phyloP scores from a whole-genome alignment of 2,888 invertebrate species.

The Ditula angustiorana region DNA sequence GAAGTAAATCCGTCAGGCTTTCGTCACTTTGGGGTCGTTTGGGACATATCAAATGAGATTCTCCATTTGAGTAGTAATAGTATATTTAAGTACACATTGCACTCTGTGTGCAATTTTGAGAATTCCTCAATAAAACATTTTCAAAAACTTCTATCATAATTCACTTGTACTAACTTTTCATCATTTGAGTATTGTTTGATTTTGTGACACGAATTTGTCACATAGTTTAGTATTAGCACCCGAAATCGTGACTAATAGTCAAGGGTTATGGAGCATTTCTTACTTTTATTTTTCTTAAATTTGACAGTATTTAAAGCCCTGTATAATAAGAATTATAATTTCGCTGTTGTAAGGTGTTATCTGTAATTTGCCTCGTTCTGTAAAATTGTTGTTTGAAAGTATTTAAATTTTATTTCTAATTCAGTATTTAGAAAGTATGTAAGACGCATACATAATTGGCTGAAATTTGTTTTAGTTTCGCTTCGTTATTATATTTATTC shows the following conservation, averaged over 20 bases:
- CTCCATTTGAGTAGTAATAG: slow-evolving; percentile 51
- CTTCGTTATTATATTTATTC: slow-evolving; percentile 59
- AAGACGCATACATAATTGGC: slow-evolving; percentile 34
- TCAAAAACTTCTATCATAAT: slow-evolving; percentile 42
- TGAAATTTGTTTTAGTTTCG: slow-evolving; percentile 52
- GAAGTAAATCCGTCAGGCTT: slow-evolving; percentile 21
- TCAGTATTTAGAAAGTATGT: slow-evolving; percentile 29
- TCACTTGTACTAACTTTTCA: slow-evolving; percentile 38
- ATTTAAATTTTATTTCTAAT: slow-evolving; percentile 25
- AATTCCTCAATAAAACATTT: slow-evolving; percentile 52
- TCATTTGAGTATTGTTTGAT: slow-evolving; percentile 42
- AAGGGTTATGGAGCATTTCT: slow-evolving; percentile 42
- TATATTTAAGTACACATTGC: slow-evolving; percentile 38
- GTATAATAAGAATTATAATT: slow-evolving; percentile 7
- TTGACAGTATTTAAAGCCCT: slow-evolving; percentile 27
- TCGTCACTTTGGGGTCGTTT: slow-evolving; percentile 22
- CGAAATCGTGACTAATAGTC: slow-evolving; percentile 51
- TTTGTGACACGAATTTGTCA: slow-evolving; percentile 33
- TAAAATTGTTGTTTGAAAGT: slow-evolving; percentile 42
- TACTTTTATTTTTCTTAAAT: slow-evolving; percentile 36
- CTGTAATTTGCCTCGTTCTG: slow-evolving; percentile 36
- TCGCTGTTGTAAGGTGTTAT: slow-evolving; percentile 33
- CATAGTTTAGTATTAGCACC: slow-evolving; percentile 48
- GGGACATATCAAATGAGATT: slow-evolving; percentile 13
- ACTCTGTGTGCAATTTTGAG: slow-evolving; percentile 51